Evolutionary conservation across 2,888 invertebrate species (phyloP), one percentile per base, ranked within the genome.

Genomic region (Calliopum simillimum): DNA sequence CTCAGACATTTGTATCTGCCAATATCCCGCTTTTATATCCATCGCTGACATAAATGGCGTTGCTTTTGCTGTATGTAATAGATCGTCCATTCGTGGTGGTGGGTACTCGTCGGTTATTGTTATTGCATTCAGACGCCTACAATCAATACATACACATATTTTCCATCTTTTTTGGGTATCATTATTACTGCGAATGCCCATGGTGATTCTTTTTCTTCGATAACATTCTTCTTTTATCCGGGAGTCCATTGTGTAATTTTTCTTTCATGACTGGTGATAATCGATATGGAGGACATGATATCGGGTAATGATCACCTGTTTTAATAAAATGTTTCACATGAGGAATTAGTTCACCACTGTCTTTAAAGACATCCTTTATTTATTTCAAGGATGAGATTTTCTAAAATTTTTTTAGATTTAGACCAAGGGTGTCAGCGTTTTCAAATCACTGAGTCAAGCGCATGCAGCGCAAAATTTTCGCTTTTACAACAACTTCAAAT

Each of bases 1-100:
- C n/a, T 79, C 76, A 23, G 46, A 62, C n/a, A 75, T 56, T 8
- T 58, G 64, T 1, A 83, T 76, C 69, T 86, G 85, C 78, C 81
- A 83, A 69, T 84, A 86, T 0, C 84, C 84, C 14, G 79, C 70
- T n/a, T 76, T 74, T 1, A 85, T 73, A 68, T 85, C 83, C 3
- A 85, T 62, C 0, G 81, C 81, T 19, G 79, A 76, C 79, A 84
- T 81, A 4, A 74, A 73, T 25, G 74, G 70, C 3, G 74, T 71
- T 13, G 69, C 69, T 68, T 78, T 80, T 2, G 82, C 79, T 0
- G 71, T 74, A 55, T 84, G 81, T 4, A 85, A 63, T 21, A 83
- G 71, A 23, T 86, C 85, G 56, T 86, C 85, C 8, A 85, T 83
- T 11, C 82, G 71, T 1, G 86, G 86, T 13, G 85, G 59, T 1